phyloP scores from a whole-genome alignment of 1,140 invertebrate species.

The Trichoplusia ni region DNA sequence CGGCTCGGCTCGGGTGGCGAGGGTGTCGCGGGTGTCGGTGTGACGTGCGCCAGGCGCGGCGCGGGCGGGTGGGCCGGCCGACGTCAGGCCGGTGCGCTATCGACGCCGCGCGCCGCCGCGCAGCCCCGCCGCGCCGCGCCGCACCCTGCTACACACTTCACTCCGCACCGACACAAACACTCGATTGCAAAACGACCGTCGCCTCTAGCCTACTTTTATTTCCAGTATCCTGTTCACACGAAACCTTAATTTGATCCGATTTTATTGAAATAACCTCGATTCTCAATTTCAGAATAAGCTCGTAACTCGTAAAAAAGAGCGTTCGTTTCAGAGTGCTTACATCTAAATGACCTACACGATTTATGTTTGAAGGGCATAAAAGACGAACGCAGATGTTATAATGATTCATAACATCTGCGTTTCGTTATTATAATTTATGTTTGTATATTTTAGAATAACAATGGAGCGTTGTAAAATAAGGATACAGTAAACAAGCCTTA shows the following conservation, averaged over 20 bases:
- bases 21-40: conserved; percentile 48
- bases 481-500: neutral
- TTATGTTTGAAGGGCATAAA: conserved; percentile 20
- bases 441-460: neutral
- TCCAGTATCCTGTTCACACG: conserved; percentile 52
- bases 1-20: conserved; percentile 48
- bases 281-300: conserved; percentile 33
- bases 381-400: conserved; percentile 67
- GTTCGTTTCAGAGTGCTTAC: conserved; percentile 12
- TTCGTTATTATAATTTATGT: conserved; percentile 43
- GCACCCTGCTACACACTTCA: conserved; percentile 56
- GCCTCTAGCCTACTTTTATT: conserved; percentile 53
- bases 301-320: conserved; percentile 34
- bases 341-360: conserved; percentile 19
- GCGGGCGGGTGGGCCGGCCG: conserved; percentile 45
- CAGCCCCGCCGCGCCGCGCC: conserved; percentile 82
- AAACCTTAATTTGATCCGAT: conserved; percentile 47
- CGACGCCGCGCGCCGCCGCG: conserved; percentile 56
- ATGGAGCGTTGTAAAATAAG: neutral
- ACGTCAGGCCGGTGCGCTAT: conserved; percentile 76
- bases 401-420: conserved; percentile 52
- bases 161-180: conserved; percentile 56
- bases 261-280: conserved; percentile 46
- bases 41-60: conserved; percentile 48
- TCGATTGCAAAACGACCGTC: conserved; percentile 57